Evolutionary conservation across 2,113 vertebrate genomes (phyloP).

Genomic region (Dipodomys ordii): DNA sequence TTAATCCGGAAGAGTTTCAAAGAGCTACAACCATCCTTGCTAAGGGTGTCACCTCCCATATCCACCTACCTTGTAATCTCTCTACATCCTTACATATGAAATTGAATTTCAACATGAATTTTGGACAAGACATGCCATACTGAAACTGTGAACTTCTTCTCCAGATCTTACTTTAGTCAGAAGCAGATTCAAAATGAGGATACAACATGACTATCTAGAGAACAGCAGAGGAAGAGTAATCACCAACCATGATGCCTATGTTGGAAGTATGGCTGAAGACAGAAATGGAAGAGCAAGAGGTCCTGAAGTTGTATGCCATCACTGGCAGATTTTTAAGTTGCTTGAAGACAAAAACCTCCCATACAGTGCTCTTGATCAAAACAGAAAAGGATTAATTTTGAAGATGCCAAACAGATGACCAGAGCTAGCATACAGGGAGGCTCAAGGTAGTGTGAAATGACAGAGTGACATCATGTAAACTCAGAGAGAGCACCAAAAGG

Average conservation of each 20-base stretch:
- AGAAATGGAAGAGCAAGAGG: not conserved
- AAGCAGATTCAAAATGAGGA: not conserved
- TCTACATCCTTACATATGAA: too few species aligned
- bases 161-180: not conserved
- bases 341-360: rapidly evolving
- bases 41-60: not conserved
- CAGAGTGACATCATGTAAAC: not conserved
- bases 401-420: not conserved
- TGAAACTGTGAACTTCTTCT: not conserved
- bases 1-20: not conserved
- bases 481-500: rapidly evolving
- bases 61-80: not conserved
- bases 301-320: not conserved
- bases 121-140: not conserved
- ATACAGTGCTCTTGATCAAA: not conserved
- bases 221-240: rapidly evolving
- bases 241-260: rapidly evolving
- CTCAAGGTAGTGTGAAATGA: rapidly evolving
- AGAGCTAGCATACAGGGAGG: rapidly evolving
- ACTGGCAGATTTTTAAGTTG: not conserved
- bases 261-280: not conserved
- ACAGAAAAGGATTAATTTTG: not conserved
- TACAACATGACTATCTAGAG: not conserved
- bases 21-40: not conserved
- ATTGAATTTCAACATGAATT: not conserved